A percentile compares a stretch with the other conserved stretches of the same genome.
Conservation (phyloP, 1,140 invertebrate genomes). For the Bombus ignitus region DNA sequence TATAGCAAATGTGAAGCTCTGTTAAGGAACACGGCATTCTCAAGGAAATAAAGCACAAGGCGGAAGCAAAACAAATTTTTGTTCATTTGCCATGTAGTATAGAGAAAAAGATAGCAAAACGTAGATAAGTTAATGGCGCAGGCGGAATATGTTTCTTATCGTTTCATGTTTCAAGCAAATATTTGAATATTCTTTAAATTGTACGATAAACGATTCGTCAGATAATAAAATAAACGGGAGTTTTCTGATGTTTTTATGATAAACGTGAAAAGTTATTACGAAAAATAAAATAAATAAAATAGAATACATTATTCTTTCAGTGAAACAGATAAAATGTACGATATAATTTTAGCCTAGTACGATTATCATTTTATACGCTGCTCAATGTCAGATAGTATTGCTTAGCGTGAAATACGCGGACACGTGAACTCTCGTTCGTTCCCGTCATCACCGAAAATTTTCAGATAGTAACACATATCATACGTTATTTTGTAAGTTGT, state of each 20-base stretch:
- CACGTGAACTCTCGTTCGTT: not conserved
- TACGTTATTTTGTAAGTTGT: not conserved
- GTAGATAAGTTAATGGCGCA: not conserved
- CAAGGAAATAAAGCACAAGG: not conserved
- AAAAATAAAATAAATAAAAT: not conserved
- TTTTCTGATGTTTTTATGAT: not conserved
- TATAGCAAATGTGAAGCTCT: not conserved
- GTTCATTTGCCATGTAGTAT: not conserved
- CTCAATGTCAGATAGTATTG: not conserved
- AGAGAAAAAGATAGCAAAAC: not conserved
- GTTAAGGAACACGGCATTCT: not conserved
- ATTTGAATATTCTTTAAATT: conserved; percentile 28
- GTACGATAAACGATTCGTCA: conserved; percentile 15
- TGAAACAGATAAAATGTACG: not conserved
- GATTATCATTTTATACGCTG: no score
- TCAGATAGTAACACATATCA: not conserved
- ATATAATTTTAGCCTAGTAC: no score
- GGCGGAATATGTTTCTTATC: conserved; percentile 10
- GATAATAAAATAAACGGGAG: not conserved
- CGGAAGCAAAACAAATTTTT: not conserved
- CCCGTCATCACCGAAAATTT: not conserved
- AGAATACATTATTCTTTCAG: not conserved
- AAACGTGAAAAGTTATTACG: not conserved
- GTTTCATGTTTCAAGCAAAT: not conserved
- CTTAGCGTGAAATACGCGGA: not conserved